Base-by-base conservation (phyloP, 2,113 vertebrate genomes). In the Motacilla alba region DNA sequence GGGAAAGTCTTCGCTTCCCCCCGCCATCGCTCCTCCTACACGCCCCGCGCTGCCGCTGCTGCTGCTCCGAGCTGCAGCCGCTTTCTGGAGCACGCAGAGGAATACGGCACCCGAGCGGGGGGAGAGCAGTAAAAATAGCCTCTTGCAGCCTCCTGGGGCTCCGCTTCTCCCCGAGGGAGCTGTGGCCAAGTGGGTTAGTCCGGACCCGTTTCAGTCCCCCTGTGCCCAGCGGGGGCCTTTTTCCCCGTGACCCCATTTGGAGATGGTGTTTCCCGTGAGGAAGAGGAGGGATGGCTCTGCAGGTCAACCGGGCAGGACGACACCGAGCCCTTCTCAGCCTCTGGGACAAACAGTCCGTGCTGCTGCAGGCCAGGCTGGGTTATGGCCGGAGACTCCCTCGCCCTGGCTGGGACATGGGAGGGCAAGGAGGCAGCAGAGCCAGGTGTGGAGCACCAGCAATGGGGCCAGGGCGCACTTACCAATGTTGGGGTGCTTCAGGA, bases 401-500 rank as follows among this genome's bases (percentile, higher is more conserved):
- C 5, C 26, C 27, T 0, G 10, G 31, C 1, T 9, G 15, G 31
- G 37, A 13, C 17, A 4, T 0, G 4, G 60, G 37, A 41, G 27
- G 16, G 35, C 15, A 15, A 26, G 17, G 0, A 9, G 64, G 93
- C 41, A 56, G 64, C 1, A 1, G 44, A 33, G 41, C 21, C 2
- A 3, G 70, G 55, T 15, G 5, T 0, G 2, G 43, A 27, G 17
- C 81, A 17, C 0, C 4, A 9, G 20, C 17, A 50, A 0, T 2
- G 0, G 13, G 31, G 24, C 67, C n/a, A 2, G 70, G 6, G 11
- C 4, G 24, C 3, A 39, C 98, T 98, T 89, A 99, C 99, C 99
- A 0, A 99, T 99, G 95, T 99, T 99, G 89, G 99, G 98, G 90
- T 99, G 99, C 97, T 99, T 99, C 97, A 99, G 97, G 85, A 99